Percentiles rank a stretch among this genome's conserved stretches.
phyloP scores from a whole-genome alignment of 1,140 invertebrate species.

The Maniola jurtina region DNA sequence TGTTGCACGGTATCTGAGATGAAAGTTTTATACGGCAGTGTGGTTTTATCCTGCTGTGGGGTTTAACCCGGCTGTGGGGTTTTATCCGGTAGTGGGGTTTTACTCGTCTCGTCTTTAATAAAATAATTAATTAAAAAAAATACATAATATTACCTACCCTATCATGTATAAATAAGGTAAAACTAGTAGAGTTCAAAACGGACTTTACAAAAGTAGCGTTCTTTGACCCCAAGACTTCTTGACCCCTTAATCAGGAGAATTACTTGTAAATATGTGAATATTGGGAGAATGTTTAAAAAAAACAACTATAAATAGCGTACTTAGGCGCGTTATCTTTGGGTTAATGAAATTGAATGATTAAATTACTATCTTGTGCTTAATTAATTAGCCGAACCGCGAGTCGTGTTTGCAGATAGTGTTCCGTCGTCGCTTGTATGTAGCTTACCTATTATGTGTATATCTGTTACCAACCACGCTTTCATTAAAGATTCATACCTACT shows the following conservation, averaged over 20 bases:
- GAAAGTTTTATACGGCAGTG: too few relatives aligned
- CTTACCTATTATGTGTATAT: background rate
- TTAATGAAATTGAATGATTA: background rate
- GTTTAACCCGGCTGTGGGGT: too few relatives aligned
- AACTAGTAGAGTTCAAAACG: background rate
- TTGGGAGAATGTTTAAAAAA: background rate
- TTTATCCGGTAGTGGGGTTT: too few relatives aligned
- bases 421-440: background rate
- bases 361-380: background rate
- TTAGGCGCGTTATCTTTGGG: background rate
- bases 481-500: background rate
- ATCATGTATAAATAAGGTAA: background rate
- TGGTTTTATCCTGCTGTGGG: too few relatives aligned
- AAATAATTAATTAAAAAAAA: too few relatives aligned
- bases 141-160: too few relatives aligned
- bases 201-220: background rate
- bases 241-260: background rate
- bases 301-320: background rate
- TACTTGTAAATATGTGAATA: conserved; percentile 2
- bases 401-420: background rate
- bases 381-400: background rate
- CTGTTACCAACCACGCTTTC: background rate
- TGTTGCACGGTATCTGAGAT: too few relatives aligned
- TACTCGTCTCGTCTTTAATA: too few relatives aligned
- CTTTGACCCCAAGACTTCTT: background rate